These are phyloP conservation scores for Bombus confusus DNA, from an alignment of 1,140 invertebrate species.

Conservation along the genomic window DNA sequence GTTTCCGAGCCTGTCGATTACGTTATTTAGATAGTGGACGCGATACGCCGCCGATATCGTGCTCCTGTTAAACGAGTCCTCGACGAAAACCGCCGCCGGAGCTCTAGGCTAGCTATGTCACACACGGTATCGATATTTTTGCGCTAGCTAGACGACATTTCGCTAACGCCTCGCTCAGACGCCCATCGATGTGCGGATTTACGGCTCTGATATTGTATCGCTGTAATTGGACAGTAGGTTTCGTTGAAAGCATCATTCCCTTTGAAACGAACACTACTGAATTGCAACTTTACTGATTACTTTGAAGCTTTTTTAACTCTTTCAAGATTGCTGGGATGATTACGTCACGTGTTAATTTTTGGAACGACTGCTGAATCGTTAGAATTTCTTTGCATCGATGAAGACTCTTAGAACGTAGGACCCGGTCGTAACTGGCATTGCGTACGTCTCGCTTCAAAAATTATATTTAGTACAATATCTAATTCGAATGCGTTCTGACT, in stretches of 20 bases:
- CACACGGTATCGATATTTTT: slow-evolving; percentile 56
- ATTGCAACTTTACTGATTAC: too few species aligned
- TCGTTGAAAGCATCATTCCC: neutral
- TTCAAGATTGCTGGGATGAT: too few species aligned
- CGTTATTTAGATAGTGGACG: slow-evolving; percentile 58
- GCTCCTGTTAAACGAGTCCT: slow-evolving; percentile 29
- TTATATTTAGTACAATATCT: too few species aligned
- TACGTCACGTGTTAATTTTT: too few species aligned
- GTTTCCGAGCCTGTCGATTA: slow-evolving; percentile 59
- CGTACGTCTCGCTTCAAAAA: too few species aligned
- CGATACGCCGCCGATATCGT: slow-evolving; percentile 45
- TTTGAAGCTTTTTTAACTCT: too few species aligned
- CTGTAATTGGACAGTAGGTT: neutral
- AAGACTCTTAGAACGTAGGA: too few species aligned
- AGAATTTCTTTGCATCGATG: too few species aligned
- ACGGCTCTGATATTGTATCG: slow-evolving; percentile 24
- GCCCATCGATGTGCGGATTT: slow-evolving; percentile 38
- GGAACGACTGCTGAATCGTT: too few species aligned
- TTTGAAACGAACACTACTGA: neutral
- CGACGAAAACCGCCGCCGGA: slow-evolving; percentile 16
- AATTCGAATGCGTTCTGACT: too few species aligned
- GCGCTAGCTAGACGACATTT: slow-evolving; percentile 46
- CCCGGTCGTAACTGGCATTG: too few species aligned
- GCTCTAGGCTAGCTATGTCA: slow-evolving; percentile 7
- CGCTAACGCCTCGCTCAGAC: slow-evolving; percentile 53